Conservation (phyloP, 1,140 invertebrate genomes). For the Globodera rostochiensis region DNA sequence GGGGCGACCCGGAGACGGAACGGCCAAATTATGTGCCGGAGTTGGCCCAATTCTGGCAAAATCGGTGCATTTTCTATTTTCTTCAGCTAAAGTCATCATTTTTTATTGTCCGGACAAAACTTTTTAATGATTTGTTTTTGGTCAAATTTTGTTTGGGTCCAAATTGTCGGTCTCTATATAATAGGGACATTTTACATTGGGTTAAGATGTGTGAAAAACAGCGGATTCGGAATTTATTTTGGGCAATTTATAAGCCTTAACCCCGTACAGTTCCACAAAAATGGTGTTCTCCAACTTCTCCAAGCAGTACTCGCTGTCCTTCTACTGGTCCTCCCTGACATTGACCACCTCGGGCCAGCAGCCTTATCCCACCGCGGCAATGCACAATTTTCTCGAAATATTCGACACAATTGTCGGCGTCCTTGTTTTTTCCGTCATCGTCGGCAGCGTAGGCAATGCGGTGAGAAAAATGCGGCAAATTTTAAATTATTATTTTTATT, state of each 20-base stretch:
- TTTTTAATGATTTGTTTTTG: too few species aligned
- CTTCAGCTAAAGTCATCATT: too few species aligned
- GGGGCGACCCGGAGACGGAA: conserved; percentile 31
- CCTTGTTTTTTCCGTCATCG: conserved; percentile 81
- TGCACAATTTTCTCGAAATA: conserved; percentile 71
- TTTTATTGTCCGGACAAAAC: too few species aligned
- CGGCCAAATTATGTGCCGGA: conserved; percentile 34
- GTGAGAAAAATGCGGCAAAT: conserved; percentile 69
- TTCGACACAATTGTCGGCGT: conserved; percentile 84
- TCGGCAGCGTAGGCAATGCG: conserved; percentile 89
- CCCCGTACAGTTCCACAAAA: not conserved
- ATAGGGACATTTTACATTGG: too few species aligned
- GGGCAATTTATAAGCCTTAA: not conserved
- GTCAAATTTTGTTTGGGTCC: too few species aligned
- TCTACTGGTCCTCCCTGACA: conserved; percentile 93
- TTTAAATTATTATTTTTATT: not conserved
- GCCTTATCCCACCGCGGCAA: conserved; percentile 48
- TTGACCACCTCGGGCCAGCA: conserved; percentile 83
- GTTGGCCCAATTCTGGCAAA: conserved; percentile 42
- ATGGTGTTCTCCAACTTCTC: conserved; percentile 52
- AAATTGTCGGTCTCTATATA: too few species aligned
- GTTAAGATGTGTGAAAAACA: not conserved
- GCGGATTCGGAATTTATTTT: not conserved
- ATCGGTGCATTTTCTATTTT: conserved; percentile 11
- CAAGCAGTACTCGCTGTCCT: conserved; percentile 74